Conservation (phyloP, 2,113 vertebrate species). For the Pluvialis apricaria region DNA sequence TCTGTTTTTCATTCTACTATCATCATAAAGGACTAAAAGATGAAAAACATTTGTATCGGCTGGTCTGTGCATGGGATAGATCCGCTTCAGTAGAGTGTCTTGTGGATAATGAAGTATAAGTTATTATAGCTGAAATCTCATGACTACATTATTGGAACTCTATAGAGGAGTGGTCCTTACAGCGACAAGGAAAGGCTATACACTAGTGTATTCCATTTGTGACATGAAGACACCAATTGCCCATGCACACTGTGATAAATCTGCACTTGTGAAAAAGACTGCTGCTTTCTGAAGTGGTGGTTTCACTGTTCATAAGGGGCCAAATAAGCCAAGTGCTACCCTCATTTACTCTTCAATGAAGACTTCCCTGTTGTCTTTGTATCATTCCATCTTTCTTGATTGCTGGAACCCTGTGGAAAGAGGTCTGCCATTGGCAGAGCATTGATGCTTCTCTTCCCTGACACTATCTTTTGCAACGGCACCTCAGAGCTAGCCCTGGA, state of each 20-base stretch:
- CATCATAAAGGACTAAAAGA: background rate
- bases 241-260: background rate
- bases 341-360: background rate
- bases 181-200: background rate
- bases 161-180: background rate
- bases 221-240: background rate
- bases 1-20: background rate
- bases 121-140: background rate
- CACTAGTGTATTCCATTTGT: background rate
- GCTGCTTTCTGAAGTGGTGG: background rate
- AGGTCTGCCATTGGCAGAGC: background rate
- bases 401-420: background rate
- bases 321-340: background rate
- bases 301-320: background rate
- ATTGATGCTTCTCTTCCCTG: background rate
- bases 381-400: background rate
- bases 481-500: background rate
- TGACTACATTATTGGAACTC: background rate
- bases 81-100: background rate
- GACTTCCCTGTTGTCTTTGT: fast-evolving
- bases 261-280: background rate
- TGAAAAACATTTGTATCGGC: background rate
- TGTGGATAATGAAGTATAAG: background rate
- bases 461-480: background rate
- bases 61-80: background rate